A percentile compares a stretch with the other conserved stretches of the same genome.
Evolutionary conservation across 2,113 vertebrate species (phyloP).

Genomic region (Puntigrus tetrazona): DNA sequence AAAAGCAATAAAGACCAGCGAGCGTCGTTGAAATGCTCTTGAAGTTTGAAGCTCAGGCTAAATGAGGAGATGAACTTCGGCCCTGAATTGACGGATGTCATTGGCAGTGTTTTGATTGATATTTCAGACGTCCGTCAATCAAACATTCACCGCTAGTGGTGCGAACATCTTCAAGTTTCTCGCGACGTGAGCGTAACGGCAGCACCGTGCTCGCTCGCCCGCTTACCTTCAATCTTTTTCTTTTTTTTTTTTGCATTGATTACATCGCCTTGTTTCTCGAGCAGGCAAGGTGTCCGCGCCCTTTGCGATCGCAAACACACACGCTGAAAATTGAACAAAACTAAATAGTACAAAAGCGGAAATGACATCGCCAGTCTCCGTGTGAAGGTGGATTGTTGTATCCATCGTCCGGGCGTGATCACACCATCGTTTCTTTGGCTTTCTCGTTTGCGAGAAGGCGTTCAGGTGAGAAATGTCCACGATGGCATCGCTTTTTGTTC

Average conservation of each 20-base stretch:
- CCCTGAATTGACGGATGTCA: constrained; percentile 61
- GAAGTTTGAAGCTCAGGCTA: constrained; percentile 16
- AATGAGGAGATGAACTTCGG: constrained; percentile 53
- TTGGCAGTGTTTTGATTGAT: constrained; percentile 69
- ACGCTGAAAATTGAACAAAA: constrained; percentile 64
- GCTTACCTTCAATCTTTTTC: constrained; percentile 70
- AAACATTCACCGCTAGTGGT: constrained; percentile 54
- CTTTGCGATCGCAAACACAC: constrained; percentile 63
- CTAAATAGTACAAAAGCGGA: constrained; percentile 69
- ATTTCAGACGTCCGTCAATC: constrained; percentile 41
- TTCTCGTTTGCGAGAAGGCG: constrained; percentile 87
- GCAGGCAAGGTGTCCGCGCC: constrained; percentile 79
- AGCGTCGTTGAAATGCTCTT: neutral
- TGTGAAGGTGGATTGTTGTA: constrained; percentile 29
- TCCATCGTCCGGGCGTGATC: constrained; percentile 68
- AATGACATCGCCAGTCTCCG: constrained; percentile 54
- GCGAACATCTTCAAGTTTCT: constrained; percentile 75
- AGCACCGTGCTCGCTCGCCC: constrained; percentile 79
- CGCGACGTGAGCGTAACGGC: constrained; percentile 67
- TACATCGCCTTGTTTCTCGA: constrained; percentile 92
- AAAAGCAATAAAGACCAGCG: constrained; percentile 14
- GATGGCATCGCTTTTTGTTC: constrained; percentile 89
- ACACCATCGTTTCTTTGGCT: constrained; percentile 92
- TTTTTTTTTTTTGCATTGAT: constrained; percentile 88
- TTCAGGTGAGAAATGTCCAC: constrained; percentile 87